Percentiles rank a stretch among this genome's conserved stretches.
Conservation (phyloP, 92 coral and sea anemone species). For the Porites lobata region DNA sequence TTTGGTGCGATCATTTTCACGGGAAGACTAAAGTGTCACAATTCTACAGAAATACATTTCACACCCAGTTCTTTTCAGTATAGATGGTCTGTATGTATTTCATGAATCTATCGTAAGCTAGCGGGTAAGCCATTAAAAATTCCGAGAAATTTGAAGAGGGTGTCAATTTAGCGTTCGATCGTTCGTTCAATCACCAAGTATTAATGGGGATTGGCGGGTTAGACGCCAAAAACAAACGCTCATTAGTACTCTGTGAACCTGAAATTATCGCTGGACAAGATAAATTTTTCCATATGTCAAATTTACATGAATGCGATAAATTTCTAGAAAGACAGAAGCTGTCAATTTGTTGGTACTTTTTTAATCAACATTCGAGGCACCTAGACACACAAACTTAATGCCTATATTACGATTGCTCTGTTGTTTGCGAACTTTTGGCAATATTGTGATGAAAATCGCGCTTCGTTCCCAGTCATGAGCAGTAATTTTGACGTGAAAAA, state of each 20-base stretch:
- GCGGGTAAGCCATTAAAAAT: too few relatives aligned
- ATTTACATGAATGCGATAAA: not conserved
- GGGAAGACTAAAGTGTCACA: too few relatives aligned
- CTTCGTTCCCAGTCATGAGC: not conserved
- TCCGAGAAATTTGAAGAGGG: not conserved
- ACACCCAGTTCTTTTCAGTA: too few relatives aligned
- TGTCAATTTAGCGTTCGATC: too few relatives aligned
- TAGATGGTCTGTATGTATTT: not conserved
- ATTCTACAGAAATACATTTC: too few relatives aligned
- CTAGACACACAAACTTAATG: not conserved
- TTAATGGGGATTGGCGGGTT: not conserved
- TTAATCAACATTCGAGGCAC: not conserved
- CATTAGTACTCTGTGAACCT: not conserved
- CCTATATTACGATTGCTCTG: not conserved
- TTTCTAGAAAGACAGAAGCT: not conserved
- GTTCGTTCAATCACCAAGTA: too few relatives aligned
- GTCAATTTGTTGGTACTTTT: not conserved
- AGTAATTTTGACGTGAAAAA: not conserved
- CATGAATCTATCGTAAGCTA: not conserved
- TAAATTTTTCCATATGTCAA: constrained; percentile 12
- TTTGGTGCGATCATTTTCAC: too few relatives aligned
- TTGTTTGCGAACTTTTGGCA: not conserved
- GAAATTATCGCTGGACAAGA: not conserved
- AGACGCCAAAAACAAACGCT: constrained; percentile 16
- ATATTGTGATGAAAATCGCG: not conserved